These are phyloP conservation scores for Ascaphus truei DNA, from an alignment of 2,113 vertebrate genomes.

Conservation along the genomic window DNA sequence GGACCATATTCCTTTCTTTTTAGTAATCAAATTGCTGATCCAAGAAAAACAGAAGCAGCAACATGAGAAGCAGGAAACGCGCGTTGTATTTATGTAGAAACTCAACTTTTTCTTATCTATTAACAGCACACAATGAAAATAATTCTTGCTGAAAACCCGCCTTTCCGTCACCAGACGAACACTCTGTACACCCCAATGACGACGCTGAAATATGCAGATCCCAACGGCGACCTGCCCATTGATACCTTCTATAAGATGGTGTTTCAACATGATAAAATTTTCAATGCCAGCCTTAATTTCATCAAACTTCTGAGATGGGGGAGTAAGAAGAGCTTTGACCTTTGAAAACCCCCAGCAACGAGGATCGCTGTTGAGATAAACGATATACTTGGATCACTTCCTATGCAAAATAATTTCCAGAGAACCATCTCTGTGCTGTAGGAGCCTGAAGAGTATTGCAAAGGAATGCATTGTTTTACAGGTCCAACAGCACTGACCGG, in stretches of 20 bases:
- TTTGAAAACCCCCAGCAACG: conserved; percentile 53
- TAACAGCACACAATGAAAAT: conserved; percentile 73
- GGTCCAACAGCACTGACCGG: no score
- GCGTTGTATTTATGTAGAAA: no score
- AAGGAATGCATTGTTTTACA: no score
- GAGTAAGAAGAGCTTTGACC: conserved; percentile 72
- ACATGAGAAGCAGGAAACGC: no score
- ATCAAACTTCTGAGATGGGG: conserved; percentile 78
- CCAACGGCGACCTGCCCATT: conserved; percentile 76
- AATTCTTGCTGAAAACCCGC: conserved; percentile 74
- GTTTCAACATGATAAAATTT: conserved; percentile 80
- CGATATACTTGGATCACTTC: conserved; percentile 10
- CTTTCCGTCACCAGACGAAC: conserved; percentile 83
- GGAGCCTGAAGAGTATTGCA: no score
- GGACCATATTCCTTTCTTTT: no score
- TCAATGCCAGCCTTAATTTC: conserved; percentile 80
- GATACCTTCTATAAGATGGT: conserved; percentile 84
- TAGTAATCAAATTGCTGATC: no score
- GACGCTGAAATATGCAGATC: conserved; percentile 79
- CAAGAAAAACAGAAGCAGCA: no score
- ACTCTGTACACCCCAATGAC: conserved; percentile 78
- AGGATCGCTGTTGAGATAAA: background rate
- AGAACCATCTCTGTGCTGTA: background rate
- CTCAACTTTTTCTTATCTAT: conserved; percentile 10
- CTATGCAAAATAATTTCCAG: conserved; percentile 3